phyloP scores from a whole-genome alignment of 2,797 vertebrate genomes.

The Neopelma chrysocephalum region DNA sequence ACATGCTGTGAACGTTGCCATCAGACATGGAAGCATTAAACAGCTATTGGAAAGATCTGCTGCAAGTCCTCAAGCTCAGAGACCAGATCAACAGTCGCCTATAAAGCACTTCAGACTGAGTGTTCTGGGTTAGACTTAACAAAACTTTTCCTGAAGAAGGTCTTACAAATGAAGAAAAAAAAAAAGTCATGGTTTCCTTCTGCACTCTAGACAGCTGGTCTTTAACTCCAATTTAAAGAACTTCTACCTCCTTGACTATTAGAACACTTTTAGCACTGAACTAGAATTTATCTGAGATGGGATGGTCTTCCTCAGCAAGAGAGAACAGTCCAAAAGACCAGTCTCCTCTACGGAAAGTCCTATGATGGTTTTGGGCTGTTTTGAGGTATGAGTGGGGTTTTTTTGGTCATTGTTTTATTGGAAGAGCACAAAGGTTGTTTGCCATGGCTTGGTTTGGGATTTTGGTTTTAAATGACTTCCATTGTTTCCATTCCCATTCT shows the following conservation, averaged over 20 bases:
- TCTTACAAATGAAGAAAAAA: neutral
- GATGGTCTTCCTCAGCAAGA: neutral
- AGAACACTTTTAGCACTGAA: neutral
- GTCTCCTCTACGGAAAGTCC: neutral
- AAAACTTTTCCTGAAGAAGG: neutral
- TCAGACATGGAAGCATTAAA: neutral
- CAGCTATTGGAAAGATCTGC: neutral
- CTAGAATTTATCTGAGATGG: neutral
- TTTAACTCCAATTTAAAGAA: neutral
- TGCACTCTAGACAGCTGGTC: neutral
- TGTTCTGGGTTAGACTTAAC: neutral
- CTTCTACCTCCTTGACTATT: neutral
- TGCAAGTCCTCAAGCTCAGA: neutral
- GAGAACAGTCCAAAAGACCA: neutral
- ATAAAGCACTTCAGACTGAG: neutral
- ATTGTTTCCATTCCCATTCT: neutral
- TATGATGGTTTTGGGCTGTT: neutral
- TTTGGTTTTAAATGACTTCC: neutral
- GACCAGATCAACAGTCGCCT: neutral
- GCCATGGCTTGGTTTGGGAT: neutral
- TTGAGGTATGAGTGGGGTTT: neutral
- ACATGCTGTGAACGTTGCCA: neutral
- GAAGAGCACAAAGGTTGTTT: neutral
- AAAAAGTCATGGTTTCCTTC: neutral
- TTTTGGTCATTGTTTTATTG: neutral